Base-by-base conservation (phyloP, 2,113 vertebrate genomes). In the Ardeotis arabs region DNA sequence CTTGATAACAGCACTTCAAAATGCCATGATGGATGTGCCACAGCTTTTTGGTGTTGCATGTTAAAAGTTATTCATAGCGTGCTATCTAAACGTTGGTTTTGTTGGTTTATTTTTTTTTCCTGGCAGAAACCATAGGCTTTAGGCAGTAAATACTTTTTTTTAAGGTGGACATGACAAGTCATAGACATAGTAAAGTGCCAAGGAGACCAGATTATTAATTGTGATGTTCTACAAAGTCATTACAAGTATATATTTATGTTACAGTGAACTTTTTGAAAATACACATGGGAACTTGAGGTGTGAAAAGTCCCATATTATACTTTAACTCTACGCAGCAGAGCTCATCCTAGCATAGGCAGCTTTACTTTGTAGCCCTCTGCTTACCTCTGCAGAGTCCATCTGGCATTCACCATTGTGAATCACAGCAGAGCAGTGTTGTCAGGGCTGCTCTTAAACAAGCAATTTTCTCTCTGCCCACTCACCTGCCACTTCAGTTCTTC, bases 381-480 rank as follows among this genome's bases (percentile, higher is more conserved):
- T 82, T 78, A 45, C 73, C 28, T 63, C 63, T 67, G 64, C 59
- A 35, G 37, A 18, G 7, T 70, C 41, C 53, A 53, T 39, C 59
- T 45, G 47, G 53, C 81, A 60, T 81, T 77, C 41, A 25, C 47
- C 64, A 59, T 45, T 1, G 7, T 41, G 70, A 67, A 56, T 89
- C 53, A 23, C 41, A 24, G 76, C 66, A 29, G 76, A 58, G 72
- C 53, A 5, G 35, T 9, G 49, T 13, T 82, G 60, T 78, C 47
- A 73, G 70, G 55, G 64, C 70, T 86, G 64, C 44, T 86, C 68
- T 75, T 49, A 44, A 86, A 67, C 53, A 82, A 77, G 76, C 41
- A 58, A 82, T 89, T 86, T 95, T 77, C 59, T 62, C 59, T 86
- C 49, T 86, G 66, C 76, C 66, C 59, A 33, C 86, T 95, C 90